A percentile compares a stretch with the other conserved stretches of the same genome.
Conservation (phyloP, 2,113 vertebrate genomes). For the Gallinago jamesoni region DNA sequence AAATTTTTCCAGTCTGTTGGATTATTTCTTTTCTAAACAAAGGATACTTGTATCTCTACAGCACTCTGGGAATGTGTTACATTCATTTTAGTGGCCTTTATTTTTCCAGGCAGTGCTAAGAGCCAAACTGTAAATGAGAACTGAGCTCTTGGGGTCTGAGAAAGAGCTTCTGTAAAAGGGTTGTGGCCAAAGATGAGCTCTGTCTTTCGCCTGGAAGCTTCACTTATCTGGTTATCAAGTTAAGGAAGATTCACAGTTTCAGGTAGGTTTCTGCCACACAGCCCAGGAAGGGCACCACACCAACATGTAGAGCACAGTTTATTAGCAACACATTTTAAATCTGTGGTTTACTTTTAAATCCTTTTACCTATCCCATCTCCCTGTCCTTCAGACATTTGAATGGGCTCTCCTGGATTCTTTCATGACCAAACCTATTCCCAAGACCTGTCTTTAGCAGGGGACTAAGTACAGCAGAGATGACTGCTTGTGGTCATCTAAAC, state of each 20-base stretch:
- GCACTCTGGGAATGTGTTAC: not conserved
- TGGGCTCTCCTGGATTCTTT: not conserved
- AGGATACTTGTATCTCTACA: not conserved
- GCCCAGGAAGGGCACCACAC: not conserved
- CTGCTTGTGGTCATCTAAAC: not conserved
- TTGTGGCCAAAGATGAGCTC: not conserved
- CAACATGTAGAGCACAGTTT: not conserved
- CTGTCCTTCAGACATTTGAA: not conserved
- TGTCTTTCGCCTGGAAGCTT: not conserved
- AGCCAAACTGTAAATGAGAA: not conserved
- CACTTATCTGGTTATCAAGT: not conserved
- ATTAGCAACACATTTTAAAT: not conserved
- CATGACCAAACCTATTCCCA: not conserved
- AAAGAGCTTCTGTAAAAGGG: not conserved
- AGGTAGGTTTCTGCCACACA: not conserved
- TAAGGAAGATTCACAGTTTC: not conserved
- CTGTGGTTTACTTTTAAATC: not conserved
- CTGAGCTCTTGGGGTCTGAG: not conserved
- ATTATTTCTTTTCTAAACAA: not conserved
- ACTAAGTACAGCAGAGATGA: not conserved
- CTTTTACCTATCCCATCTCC: not conserved
- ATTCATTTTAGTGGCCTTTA: not conserved
- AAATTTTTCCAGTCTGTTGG: not conserved
- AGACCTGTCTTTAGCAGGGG: not conserved
- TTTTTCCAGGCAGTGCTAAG: not conserved